Conservation (phyloP, 1,140 invertebrate genomes). For the Hermetia illucens region DNA sequence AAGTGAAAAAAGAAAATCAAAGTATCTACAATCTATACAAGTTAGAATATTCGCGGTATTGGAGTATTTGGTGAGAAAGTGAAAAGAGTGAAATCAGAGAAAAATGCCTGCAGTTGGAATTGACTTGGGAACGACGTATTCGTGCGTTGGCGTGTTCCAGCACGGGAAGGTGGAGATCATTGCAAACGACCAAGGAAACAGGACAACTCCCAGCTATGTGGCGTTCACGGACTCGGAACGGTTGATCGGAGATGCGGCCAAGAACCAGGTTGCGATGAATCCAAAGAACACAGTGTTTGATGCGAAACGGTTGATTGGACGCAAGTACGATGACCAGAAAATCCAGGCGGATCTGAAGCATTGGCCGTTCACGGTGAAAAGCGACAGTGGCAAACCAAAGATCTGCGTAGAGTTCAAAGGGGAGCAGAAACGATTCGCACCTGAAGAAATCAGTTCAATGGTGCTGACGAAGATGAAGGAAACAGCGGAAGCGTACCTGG, state of each 20-base stretch:
- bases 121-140: slow-evolving; percentile 68
- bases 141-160: slow-evolving; percentile 71
- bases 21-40: too few relatives aligned
- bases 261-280: slow-evolving; percentile 40
- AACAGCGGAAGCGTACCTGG: slow-evolving; percentile 64
- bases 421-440: slow-evolving; percentile 54
- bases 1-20: too few relatives aligned
- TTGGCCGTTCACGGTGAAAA: slow-evolving; percentile 59
- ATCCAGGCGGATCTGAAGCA: slow-evolving; percentile 62
- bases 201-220: slow-evolving; percentile 93
- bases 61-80: too few relatives aligned
- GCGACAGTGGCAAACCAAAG: slow-evolving; percentile 47
- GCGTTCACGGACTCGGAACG: slow-evolving; percentile 94
- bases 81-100: slow-evolving; percentile 10
- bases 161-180: slow-evolving; percentile 87
- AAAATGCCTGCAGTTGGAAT: slow-evolving; percentile 54
- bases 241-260: slow-evolving; percentile 91
- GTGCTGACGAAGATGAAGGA: slow-evolving; percentile 69
- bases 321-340: slow-evolving; percentile 50
- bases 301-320: slow-evolving; percentile 49
- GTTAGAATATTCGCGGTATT: too few relatives aligned
- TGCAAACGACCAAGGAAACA: slow-evolving; percentile 89
- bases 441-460: slow-evolving; percentile 67
- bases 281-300: slow-evolving; percentile 31
- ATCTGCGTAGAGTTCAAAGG: slow-evolving; percentile 60